Evolutionary conservation across 1,140 invertebrate species (phyloP).

Genomic region (Copidosoma floridanum): DNA sequence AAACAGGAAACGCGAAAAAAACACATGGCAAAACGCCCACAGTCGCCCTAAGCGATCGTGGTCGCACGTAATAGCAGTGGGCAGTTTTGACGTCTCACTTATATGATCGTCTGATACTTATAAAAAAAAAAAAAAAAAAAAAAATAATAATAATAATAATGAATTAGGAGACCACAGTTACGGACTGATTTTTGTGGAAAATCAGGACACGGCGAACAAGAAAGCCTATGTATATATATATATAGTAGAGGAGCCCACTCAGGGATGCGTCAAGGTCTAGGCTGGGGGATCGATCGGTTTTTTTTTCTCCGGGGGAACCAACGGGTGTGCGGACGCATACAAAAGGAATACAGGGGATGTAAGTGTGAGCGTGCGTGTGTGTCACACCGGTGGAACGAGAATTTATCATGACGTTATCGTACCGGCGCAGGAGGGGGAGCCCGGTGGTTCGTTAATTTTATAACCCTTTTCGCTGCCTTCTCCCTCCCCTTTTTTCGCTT

Average conservation of each 20-base stretch:
- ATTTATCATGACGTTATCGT: slow-evolving; percentile 10
- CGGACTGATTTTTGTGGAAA: no score
- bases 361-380: no score
- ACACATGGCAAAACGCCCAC: no score
- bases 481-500: background rate
- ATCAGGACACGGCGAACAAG: no score
- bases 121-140: background rate
- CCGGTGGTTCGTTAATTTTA: slow-evolving; percentile 1
- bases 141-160: background rate
- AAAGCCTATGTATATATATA: background rate
- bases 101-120: background rate
- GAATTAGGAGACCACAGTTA: no score
- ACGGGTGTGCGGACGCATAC: no score
- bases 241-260: background rate
- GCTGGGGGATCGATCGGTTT: background rate
- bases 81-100: background rate
- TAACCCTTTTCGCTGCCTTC: background rate
- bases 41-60: no score
- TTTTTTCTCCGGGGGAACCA: no score
- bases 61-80: no score
- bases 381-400: background rate
- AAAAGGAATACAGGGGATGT: no score
- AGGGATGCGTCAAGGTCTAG: background rate
- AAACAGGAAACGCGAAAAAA: no score
- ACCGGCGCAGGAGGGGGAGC: background rate